Percentiles rank a stretch among this genome's conserved stretches.
Conservation (phyloP, 2,888 invertebrate genomes). For the Melanostoma scalare region DNA sequence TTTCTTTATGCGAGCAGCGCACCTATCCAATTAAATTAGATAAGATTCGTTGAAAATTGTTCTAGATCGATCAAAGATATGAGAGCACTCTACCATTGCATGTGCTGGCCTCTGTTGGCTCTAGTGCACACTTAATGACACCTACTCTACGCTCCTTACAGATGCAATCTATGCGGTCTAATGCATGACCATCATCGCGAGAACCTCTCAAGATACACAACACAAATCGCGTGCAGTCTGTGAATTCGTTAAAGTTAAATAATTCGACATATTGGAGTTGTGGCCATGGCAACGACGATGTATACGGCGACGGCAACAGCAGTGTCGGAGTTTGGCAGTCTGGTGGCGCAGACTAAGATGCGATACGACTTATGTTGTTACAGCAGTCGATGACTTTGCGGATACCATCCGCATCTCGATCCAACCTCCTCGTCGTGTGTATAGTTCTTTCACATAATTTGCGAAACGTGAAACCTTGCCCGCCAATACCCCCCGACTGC, state of each 20-base stretch:
- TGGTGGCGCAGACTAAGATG: conserved; percentile 30
- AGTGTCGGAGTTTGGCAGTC: background rate
- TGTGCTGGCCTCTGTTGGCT: conserved; percentile 41
- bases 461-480: conserved; percentile 65
- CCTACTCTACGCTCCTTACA: conserved; percentile 63
- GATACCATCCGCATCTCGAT: conserved; percentile 43
- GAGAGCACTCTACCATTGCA: conserved; percentile 27
- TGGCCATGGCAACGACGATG: background rate
- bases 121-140: conserved; percentile 70
- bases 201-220: conserved; percentile 55
- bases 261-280: conserved; percentile 65
- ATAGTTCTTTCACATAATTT: conserved; percentile 68
- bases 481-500: background rate
- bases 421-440: conserved; percentile 24
- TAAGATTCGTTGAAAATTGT: conserved; percentile 69
- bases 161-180: conserved; percentile 63
- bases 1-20: conserved; percentile 39
- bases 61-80: conserved; percentile 69
- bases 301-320: no score
- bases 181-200: conserved; percentile 66
- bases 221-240: conserved; percentile 60
- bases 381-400: conserved; percentile 68
- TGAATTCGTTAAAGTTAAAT: conserved; percentile 67
- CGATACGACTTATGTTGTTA: conserved; percentile 47
- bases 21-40: conserved; percentile 59